phyloP scores from a whole-genome alignment of 2,113 vertebrate species.

The Carlito syrichta region DNA sequence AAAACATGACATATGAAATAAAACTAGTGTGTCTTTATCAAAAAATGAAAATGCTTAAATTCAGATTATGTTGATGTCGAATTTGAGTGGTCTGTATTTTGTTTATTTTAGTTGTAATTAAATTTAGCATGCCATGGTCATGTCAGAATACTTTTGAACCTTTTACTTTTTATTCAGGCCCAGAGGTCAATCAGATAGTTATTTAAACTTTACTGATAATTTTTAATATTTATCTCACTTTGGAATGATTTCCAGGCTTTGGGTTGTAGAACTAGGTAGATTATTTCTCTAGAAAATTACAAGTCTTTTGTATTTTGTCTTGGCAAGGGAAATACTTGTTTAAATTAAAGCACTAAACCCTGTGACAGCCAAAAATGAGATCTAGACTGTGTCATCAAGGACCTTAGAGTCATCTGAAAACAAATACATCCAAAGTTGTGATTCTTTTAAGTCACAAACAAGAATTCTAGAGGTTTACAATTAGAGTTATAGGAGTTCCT shows the following conservation, averaged over 20 bases:
- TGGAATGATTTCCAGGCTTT: not conserved
- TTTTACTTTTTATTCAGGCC: constrained; percentile 4
- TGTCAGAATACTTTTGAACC: constrained; percentile 12
- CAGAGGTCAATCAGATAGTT: not conserved
- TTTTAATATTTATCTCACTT: constrained; percentile 24
- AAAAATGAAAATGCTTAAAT: not conserved
- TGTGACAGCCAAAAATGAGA: not conserved
- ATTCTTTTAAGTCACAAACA: not conserved
- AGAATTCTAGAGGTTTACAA: not conserved
- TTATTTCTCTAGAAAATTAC: constrained; percentile 20
- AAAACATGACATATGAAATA: constrained; percentile 32
- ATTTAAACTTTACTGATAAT: not conserved
- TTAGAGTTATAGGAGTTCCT: not conserved
- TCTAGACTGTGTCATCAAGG: not conserved
- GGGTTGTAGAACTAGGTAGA: not conserved
- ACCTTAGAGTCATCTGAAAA: not conserved
- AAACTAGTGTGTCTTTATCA: constrained; percentile 30
- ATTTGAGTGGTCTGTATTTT: constrained; percentile 28
- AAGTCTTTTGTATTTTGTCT: constrained; percentile 13
- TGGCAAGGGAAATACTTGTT: not conserved
- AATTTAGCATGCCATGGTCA: not conserved
- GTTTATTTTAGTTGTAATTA: constrained; percentile 21
- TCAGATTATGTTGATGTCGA: constrained; percentile 31
- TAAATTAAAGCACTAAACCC: not conserved
- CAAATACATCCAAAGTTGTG: not conserved